Evolutionary conservation across 2,888 invertebrate genomes (phyloP), one percentile per base, ranked within the genome.

Genomic region (Nymphalis urticae): DNA sequence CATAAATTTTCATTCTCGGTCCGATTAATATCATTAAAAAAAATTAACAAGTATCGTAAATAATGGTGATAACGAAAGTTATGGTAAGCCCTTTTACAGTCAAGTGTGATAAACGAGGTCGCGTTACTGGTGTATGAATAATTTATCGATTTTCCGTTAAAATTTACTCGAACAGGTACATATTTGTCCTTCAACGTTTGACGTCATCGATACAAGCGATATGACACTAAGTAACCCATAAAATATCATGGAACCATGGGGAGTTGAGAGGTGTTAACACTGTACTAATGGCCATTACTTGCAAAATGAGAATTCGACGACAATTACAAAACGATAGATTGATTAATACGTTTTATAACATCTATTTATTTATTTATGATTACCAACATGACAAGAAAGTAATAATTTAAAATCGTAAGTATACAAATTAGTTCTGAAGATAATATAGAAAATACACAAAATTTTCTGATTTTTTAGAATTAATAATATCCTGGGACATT

Each of bases 111-210:
- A 73, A 74, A 73, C 70, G 69, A 66, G 67, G 60, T 64, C 69
- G 61, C 71, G 73, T 75, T 72, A 72, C 72, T 71, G 69, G 56
- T 71, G 72, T 77, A 77, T 79, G 78, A 80, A 81, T 82, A 80
- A 78, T 78, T 78, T 82, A 82, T 83, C 75, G 82, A 81, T 82
- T 83, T 80, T 78, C 79, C 79, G 81, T 79, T 79, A 80, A 79
- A 80, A 77, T 77, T 77, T 75, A 77, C 78, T 75, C 76, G 72
- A 77, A 71, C 70, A 71, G 72, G 79, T 76, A 78, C 78, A 50
- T 69, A 63, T 66, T 71, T 61, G 72, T 64, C 69, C 67, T 78
- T 76, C 75, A 75, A 75, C 70, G 77, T 75, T 77, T 81, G 78
- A 79, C 79, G 79, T 79, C 75, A 74, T 36, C 77, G 78, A 79